Evolutionary conservation across 2,888 invertebrate genomes (phyloP), one percentile per base, ranked within the genome.

Genomic region (Sarcophaga caerulescens): DNA sequence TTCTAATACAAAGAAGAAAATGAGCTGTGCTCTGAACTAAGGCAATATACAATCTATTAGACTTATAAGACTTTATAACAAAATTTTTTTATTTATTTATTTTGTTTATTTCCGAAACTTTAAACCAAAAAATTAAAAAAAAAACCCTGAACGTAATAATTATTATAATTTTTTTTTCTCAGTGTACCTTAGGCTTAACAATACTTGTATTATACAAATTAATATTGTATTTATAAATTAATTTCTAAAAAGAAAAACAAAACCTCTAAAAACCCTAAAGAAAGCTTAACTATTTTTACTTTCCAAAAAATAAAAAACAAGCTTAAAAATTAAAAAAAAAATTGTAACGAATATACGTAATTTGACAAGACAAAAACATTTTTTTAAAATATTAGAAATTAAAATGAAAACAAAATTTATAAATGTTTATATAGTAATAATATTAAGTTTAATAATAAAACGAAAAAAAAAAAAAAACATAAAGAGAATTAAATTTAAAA

Each of bases 321-420:
- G 47, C 35, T 91, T 91, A 90, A 88, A 88, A 77, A 21, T 57
- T 23, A 47, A 52, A 73, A 74, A 62, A 66, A 71, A 76, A 45
- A 65, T 88, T 89, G 90, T 90, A 92, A 92, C 92, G 89, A 92
- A 92, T 91, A 92, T 92, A 92, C 92, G 92, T 92, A 92, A 92
- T 89, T 84, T 88, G 87, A 89, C 85, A 88, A 89, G 90, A 89
- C 88, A 88, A 85, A 52, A 79, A 68, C 23, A 52, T 78, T 84
- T 84, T 84, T 75, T 84, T 88, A 88, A 85, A 78, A 85, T 73
- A 86, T 70, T 84, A 70, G n/a, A 81, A 71, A 76, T 73, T 66
- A 81, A 12, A 78, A 70, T 1, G 71, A 70, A 85, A 85, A 81
- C 77, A 81, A 70, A 86, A 14, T 85, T n/a, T 69, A 85, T 86